Evolutionary conservation across 2,113 vertebrate species (phyloP).

Genomic region (Mesembrinibis cayennensis): DNA sequence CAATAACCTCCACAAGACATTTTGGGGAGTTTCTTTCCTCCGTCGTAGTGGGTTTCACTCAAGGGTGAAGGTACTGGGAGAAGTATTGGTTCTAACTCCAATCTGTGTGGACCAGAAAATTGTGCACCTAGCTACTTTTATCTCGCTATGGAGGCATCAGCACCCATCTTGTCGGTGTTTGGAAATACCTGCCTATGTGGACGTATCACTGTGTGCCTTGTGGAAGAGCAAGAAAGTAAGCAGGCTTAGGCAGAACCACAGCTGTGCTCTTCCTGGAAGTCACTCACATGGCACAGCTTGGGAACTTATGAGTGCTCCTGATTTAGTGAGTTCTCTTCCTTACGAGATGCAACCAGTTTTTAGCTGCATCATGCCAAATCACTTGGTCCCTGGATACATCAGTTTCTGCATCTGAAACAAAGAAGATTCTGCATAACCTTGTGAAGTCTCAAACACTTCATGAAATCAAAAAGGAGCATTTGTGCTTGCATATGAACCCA

Average conservation of each 20-base stretch:
- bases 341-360: background rate
- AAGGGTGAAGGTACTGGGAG: background rate
- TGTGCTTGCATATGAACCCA: background rate
- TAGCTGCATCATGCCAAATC: background rate
- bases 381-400: background rate
- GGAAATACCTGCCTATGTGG: background rate
- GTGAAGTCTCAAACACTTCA: background rate
- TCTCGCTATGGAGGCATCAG: background rate
- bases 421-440: background rate
- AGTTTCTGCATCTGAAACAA: background rate
- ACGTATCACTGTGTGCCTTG: too few species aligned
- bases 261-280: background rate
- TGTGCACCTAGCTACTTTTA: background rate
- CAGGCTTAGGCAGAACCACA: background rate
- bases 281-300: too few species aligned
- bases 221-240: background rate
- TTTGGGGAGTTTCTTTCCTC: background rate
- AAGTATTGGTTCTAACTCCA: background rate
- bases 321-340: background rate
- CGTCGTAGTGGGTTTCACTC: background rate
- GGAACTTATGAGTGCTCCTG: background rate
- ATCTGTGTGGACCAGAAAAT: background rate
- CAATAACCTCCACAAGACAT: background rate
- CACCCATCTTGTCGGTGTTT: background rate
- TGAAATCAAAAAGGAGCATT: background rate